Base-by-base conservation (phyloP, 2,888 invertebrate species). In the Melanophora roralis region DNA sequence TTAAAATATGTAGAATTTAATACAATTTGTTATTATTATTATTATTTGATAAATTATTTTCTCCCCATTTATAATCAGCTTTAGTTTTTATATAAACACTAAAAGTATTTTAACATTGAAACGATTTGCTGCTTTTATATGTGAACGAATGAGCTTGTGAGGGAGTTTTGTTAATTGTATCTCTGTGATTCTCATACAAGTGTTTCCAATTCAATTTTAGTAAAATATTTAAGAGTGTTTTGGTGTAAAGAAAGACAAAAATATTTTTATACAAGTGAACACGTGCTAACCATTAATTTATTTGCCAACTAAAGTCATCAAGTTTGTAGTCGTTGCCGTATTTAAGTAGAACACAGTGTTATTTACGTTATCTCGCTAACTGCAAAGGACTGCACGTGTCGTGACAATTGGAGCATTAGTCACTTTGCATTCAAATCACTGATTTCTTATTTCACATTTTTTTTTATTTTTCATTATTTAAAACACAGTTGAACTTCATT, bases 261-360 rank as follows among this genome's bases (percentile, higher is more conserved):
- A n/a, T n/a, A n/a, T n/a, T n/a, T n/a, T n/a, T 16, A 51, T 23
- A 43, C 51, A 72, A 43, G 43, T 16, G 45, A 78, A 64, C 88
- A 88, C 88, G 88, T 88, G 88, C 83, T 84, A 84, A 82, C 87
- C 88, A 88, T 88, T 88, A 88, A 88, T 88, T 88, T 88, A 88
- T 83, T 82, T 82, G 79, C 73, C 82, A 80, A 80, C 80, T 80
- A 73, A 80, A 80, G 80, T 80, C 80, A 80, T 80, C 80, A 76
- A 73, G 62, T 76, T 72, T 76, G 76, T 76, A 76, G 57, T 80
- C 62, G 21, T 21, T 5, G 64, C 6, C 27, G 27, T 19, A 67
- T 51, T 72, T 55, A 27, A 27, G 27, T 27, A 21, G 62, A 43
- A 74, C 65, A 59, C 65, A 59, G 57, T 65, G 49, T 65, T 65